Base-by-base conservation (phyloP, 2,113 vertebrate genomes). In the Sisor rabdophorus region DNA sequence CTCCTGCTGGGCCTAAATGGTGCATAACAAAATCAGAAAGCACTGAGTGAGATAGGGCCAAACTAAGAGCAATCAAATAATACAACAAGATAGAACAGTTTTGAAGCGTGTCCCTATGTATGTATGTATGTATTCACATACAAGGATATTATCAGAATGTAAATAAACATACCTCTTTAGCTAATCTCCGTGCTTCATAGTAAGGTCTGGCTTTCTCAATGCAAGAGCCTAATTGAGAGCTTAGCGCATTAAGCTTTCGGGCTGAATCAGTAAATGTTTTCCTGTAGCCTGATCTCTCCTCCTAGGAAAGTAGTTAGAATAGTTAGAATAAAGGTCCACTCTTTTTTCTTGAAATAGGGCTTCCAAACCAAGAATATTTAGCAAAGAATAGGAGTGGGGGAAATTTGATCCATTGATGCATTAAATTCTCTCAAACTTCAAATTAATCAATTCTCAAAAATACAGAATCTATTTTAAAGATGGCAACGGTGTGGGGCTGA, bases 181-280 rank as follows among this genome's bases (percentile, higher is more conserved):
- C 94, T 19, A 92, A 87, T 54, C 94, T 89, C 0, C 95, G 89
- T 0, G 95, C 94, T 82, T 97, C 95, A 55, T 96, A 96, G 84
- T 96, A 97, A 0, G 95, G 95, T 7, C 95, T 88, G 0, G 95
- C 95, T 79, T 94, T 95, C 77, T 96, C 95, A 0, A 96, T 96
- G 82, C 94, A 96, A 60, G 90, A 89, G 2, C 95, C 95, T 2
- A 96, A 77, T 10, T 95, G 93, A 13, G 94, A 94, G 47, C 91
- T 93, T 77, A 93, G 94, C 0, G 90, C 86, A 0, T 96, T 96
- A 12, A 97, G 91, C 65, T 93, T 95, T 82, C 94, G 84, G 0
- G 94, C 94, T 0, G 95, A 96, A 53, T 97, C 95, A 0, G 92
- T 93, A 5, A 97, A 92, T 77, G 95, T 94, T 77, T 91, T 93